A percentile compares a stretch with the other conserved stretches of the same genome.
These are phyloP conservation scores for Anas bernieri DNA, from an alignment of 2,797 vertebrate species.

Conservation along the genomic window DNA sequence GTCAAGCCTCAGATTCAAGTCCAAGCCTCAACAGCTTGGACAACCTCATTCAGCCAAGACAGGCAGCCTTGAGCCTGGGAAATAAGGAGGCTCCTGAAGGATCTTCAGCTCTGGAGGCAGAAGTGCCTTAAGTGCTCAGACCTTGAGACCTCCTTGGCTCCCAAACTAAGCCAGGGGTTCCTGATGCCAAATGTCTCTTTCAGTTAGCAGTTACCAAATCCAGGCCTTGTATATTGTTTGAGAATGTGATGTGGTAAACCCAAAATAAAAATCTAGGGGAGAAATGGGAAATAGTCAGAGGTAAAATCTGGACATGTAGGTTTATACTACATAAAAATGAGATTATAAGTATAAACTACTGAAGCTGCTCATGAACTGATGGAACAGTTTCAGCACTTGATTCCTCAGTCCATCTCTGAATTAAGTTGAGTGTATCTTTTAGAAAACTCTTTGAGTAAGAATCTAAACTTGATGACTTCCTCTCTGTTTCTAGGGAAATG, in stretches of 20 bases:
- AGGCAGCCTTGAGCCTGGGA: not conserved
- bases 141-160: not conserved
- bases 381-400: not conserved
- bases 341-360: not conserved
- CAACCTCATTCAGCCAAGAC: not conserved
- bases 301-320: not conserved
- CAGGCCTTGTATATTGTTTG: not conserved
- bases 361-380: not conserved
- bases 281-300: not conserved
- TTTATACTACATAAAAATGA: not conserved
- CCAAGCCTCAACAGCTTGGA: not conserved
- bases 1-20: not conserved
- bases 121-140: not conserved
- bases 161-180: not conserved
- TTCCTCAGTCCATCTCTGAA: not conserved
- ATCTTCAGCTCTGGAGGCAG: not conserved
- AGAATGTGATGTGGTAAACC: not conserved
- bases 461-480: not conserved
- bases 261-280: not conserved
- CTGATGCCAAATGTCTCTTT: not conserved
- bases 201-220: not conserved
- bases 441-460: not conserved
- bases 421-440: not conserved
- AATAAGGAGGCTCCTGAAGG: not conserved
- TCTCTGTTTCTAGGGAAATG: slow-evolving; percentile 88